phyloP scores from a whole-genome alignment of 2,888 invertebrate genomes.

The Choreutis nemorana region DNA sequence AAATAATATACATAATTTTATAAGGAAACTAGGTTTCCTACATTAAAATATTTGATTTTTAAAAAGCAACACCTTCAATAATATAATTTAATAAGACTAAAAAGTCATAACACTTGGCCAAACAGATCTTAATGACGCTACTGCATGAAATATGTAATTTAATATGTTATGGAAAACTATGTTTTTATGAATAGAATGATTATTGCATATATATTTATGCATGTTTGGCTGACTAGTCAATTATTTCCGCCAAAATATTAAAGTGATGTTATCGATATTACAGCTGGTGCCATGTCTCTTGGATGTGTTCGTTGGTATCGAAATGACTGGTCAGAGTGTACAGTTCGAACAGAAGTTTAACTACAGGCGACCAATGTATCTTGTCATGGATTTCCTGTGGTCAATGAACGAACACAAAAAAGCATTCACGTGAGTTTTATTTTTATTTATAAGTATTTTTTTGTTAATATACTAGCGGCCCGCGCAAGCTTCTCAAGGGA shows the following conservation, averaged over 20 bases:
- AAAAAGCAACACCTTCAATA: too few species aligned
- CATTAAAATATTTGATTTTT: too few species aligned
- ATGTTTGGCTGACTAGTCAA: too few species aligned
- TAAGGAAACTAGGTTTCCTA: too few species aligned
- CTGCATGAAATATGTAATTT: too few species aligned
- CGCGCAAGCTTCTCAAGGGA: neutral
- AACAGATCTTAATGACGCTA: too few species aligned
- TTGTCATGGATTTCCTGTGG: constrained; percentile 93
- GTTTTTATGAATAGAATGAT: constrained; percentile 1
- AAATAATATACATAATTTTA: too few species aligned
- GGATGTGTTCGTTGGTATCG: constrained; percentile 95
- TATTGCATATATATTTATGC: constrained; percentile 1
- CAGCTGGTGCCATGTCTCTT: constrained; percentile 83
- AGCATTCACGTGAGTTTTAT: constrained; percentile 72
- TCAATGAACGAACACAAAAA: constrained; percentile 78
- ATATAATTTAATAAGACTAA: too few species aligned
- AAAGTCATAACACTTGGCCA: too few species aligned
- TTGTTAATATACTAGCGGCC: neutral
- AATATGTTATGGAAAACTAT: too few species aligned
- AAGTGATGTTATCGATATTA: constrained; percentile 8
- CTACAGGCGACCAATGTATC: constrained; percentile 94
- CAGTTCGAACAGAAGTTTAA: constrained; percentile 98
- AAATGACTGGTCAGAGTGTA: constrained; percentile 96
- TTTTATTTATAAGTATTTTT: neutral
- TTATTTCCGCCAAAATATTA: too few species aligned